phyloP scores from a whole-genome alignment of 30 jellyfish, hydroid and myxozoan species.

The Chrysaora quinquecirrha region DNA sequence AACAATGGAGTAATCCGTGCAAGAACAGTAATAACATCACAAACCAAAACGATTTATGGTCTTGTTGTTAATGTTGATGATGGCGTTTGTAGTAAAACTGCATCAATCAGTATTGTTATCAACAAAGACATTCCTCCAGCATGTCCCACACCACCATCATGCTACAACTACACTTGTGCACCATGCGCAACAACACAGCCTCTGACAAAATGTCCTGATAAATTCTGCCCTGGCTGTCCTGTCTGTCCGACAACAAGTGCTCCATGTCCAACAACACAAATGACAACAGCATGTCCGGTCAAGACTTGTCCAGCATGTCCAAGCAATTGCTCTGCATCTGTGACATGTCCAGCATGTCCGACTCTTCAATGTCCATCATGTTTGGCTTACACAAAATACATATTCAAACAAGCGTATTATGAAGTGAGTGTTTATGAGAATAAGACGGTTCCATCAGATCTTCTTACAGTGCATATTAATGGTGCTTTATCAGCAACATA shows the following conservation, averaged over 20 bases:
- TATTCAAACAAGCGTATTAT: conserved; percentile 53
- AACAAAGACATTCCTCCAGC: conserved; percentile 61
- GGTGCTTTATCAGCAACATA: conserved; percentile 45
- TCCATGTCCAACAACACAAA: conserved; percentile 62
- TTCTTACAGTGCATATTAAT: conserved; percentile 51
- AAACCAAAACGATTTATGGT: conserved; percentile 14
- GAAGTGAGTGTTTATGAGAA: conserved; percentile 54
- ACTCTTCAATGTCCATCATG: conserved; percentile 64
- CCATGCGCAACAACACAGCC: conserved; percentile 73
- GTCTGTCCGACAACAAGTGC: conserved; percentile 69
- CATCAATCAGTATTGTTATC: conserved; percentile 37
- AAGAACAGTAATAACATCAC: conserved; percentile 30
- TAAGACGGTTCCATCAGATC: conserved; percentile 22
- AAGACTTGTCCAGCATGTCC: conserved; percentile 71
- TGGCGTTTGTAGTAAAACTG: conserved; percentile 49
- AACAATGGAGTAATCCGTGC: conserved; percentile 75
- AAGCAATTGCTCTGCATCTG: conserved; percentile 52
- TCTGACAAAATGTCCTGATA: conserved; percentile 56
- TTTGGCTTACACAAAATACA: conserved; percentile 36
- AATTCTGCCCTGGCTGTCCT: conserved; percentile 77
- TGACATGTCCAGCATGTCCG: conserved; percentile 73
- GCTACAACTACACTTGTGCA: conserved; percentile 68
- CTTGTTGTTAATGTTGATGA: conserved; percentile 61
- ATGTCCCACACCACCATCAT: conserved; percentile 66
- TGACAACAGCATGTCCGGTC: conserved; percentile 65